Conservation (phyloP, 2,113 vertebrate genomes). For the Vulpes ferrilata region DNA sequence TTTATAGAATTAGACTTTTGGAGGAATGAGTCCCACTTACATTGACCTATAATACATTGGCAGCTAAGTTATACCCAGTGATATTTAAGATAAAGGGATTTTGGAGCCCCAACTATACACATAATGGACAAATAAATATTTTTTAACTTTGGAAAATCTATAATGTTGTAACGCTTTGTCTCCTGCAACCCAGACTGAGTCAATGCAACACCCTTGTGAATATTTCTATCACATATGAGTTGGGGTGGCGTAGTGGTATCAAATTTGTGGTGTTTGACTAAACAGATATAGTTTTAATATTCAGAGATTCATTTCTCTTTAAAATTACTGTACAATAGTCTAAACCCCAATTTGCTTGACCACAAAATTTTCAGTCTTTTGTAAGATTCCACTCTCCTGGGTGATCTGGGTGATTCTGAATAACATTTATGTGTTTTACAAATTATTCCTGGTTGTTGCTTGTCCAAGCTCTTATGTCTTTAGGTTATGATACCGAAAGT, state of each 20-base stretch:
- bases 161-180: neutral
- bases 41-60: neutral
- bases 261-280: neutral
- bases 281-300: neutral
- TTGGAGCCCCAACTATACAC: neutral
- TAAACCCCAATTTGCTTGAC: neutral
- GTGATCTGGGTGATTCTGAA: neutral
- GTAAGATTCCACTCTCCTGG: neutral
- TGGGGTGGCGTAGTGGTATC: accelerated
- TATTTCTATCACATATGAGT: neutral
- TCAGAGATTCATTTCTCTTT: neutral
- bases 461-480: neutral
- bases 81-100: neutral
- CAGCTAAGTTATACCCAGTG: neutral
- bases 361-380: neutral
- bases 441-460: neutral
- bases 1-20: neutral
- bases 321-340: neutral
- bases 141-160: neutral
- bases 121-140: neutral
- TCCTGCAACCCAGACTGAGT: neutral
- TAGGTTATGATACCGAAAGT: neutral
- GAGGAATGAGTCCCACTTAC: neutral
- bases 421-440: neutral
- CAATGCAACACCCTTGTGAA: neutral